A percentile compares a stretch with the other conserved stretches of the same genome.
Conservation (phyloP, 2,888 invertebrate genomes). For the Aproaerema taeniolella region DNA sequence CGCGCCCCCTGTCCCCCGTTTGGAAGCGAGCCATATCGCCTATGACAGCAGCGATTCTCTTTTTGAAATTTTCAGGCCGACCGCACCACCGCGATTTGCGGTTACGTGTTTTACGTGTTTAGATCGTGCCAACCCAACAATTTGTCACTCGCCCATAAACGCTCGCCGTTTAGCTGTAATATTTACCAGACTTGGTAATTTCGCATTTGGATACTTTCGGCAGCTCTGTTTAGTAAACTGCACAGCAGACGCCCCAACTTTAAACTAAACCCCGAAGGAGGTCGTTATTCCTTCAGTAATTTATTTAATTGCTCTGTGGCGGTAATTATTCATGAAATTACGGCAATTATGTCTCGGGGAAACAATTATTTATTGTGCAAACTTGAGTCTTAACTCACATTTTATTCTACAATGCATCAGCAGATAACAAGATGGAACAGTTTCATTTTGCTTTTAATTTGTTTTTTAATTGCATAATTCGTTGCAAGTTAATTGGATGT, state of each 20-base stretch:
- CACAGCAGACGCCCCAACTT: slow-evolving; percentile 66
- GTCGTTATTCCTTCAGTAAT: slow-evolving; percentile 72
- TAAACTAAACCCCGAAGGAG: slow-evolving; percentile 70
- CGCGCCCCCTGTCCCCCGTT: slow-evolving; percentile 33
- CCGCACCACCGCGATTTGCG: slow-evolving; percentile 57
- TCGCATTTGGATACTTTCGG: neutral
- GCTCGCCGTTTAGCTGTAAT: slow-evolving; percentile 1
- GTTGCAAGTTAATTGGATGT: slow-evolving; percentile 1
- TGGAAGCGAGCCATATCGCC: slow-evolving; percentile 74
- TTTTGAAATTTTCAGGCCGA: slow-evolving; percentile 67
- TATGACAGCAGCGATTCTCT: slow-evolving; percentile 69
- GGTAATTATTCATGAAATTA: slow-evolving; percentile 78
- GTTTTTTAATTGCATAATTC: slow-evolving; percentile 24
- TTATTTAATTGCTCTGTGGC: slow-evolving; percentile 77
- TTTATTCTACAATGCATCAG: slow-evolving; percentile 68
- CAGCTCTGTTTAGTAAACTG: slow-evolving; percentile 42
- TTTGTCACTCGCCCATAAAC: slow-evolving; percentile 32
- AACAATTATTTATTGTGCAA: slow-evolving; percentile 77
- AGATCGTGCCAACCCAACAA: slow-evolving; percentile 43
- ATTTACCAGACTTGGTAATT: neutral
- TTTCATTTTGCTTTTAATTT: slow-evolving; percentile 32
- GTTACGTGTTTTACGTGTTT: slow-evolving; percentile 68
- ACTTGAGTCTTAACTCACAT: slow-evolving; percentile 74
- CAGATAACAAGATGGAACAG: slow-evolving; percentile 54
- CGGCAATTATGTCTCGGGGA: slow-evolving; percentile 74